Evolutionary conservation across 2,797 vertebrate species (phyloP), one percentile per base, ranked within the genome.

Genomic region (Erithacus rubecula): DNA sequence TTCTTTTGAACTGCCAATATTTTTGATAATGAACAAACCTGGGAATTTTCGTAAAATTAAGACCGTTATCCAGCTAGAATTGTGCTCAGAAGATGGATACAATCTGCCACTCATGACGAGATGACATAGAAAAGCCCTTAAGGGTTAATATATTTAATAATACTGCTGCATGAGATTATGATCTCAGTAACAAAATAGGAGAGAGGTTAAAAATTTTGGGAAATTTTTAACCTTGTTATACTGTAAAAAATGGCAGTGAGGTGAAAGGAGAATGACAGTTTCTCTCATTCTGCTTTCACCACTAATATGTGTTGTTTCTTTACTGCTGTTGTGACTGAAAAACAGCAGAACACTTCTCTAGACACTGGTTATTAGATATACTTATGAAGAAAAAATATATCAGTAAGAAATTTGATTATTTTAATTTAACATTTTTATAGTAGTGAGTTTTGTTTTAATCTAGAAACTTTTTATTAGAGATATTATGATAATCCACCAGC

Each of bases 381-480:
- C 11, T 83, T 92, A 72, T 11, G 34, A 94, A 82, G 27, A 70
- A 39, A 11, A 43, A 83, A 47, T 58, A 13, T 16, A 70, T 58
- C 29, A 44, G 46, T 41, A 78, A 72, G 44, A 60, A 47, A 78
- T n/a, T 22, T 17, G 9, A 2, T 21, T 72, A 91, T 44, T 83
- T 60, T 69, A 51, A 59, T 58, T 65, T 88, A 83, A 5, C 14
- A 30, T 89, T 60, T 81, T 79, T 67, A 23, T 55, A 63, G 36
- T 52, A 76, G 41, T 47, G 71, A 77, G 8, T 78, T 74, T 81
- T 85, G 18, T 58, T 95, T 93, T 87, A 90, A 91, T 76, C 86
- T 92, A 55, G 22, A 27, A 94, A 88, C n/a, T 88, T 96, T 83
- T 88, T 72, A 84, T 93, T 95, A 52, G 53, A 84, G 68, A 86